A percentile compares a stretch with the other conserved stretches of the same genome.
Conservation (phyloP, 2,888 invertebrate species). For the Agrypnus murinus region DNA sequence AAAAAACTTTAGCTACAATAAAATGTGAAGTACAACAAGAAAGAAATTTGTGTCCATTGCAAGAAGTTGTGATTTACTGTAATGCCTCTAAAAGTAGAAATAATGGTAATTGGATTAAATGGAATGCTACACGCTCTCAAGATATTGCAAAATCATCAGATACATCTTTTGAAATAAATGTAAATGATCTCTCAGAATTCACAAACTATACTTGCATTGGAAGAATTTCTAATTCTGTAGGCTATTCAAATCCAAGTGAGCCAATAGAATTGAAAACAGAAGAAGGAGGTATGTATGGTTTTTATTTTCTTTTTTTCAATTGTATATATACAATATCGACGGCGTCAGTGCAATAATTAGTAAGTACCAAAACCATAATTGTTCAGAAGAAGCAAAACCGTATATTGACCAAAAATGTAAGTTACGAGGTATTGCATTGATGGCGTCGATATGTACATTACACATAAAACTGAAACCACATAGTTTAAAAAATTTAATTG, state of each 20-base stretch:
- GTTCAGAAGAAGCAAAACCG: no score
- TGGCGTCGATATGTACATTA: no score
- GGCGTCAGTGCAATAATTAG: no score
- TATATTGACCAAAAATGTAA: no score
- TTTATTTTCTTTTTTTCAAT: no score
- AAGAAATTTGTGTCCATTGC: constrained; percentile 43
- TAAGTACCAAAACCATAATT: no score
- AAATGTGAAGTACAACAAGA: constrained; percentile 31
- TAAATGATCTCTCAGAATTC: constrained; percentile 42
- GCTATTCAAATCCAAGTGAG: constrained; percentile 40
- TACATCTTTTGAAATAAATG: neutral
- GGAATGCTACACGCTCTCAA: neutral
- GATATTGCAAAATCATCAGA: neutral
- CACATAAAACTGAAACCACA: no score
- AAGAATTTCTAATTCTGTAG: constrained; percentile 33
- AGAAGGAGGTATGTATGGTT: constrained; percentile 45
- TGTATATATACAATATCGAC: no score
- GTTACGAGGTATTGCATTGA: no score
- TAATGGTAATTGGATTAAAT: constrained; percentile 14
- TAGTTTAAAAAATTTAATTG: no score
- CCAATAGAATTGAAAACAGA: constrained; percentile 39
- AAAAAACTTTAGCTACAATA: constrained; percentile 30
- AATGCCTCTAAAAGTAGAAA: constrained; percentile 13
- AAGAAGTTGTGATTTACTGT: constrained; percentile 37
- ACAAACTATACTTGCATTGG: constrained; percentile 50